These are phyloP conservation scores for Arremon brunneinucha DNA, from an alignment of 2,797 vertebrate species.

Conservation along the genomic window DNA sequence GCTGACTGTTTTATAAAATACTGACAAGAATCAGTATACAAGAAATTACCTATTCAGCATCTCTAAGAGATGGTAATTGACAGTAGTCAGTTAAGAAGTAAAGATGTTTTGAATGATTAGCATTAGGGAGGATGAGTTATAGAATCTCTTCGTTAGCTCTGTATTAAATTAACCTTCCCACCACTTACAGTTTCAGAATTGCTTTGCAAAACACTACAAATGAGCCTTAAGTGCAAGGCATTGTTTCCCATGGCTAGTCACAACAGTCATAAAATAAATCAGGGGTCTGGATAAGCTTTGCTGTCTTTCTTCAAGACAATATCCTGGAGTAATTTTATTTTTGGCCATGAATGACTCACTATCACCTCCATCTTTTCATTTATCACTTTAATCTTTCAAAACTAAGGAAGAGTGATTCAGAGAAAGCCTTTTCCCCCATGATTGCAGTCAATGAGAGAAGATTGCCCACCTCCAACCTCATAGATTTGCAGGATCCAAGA, in stretches of 20 bases:
- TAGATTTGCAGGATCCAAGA: background rate
- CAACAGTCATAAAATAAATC: slow-evolving; percentile 6
- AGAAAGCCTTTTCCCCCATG: background rate
- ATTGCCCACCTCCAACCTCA: background rate
- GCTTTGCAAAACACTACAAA: background rate
- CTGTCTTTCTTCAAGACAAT: background rate
- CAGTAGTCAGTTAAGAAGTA: slow-evolving; percentile 43
- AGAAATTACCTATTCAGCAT: slow-evolving; percentile 48
- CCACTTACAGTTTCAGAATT: background rate
- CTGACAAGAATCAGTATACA: slow-evolving; percentile 54
- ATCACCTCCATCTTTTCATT: background rate
- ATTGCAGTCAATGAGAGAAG: background rate
- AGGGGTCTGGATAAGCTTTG: background rate
- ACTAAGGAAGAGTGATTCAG: background rate
- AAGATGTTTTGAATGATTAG: slow-evolving; percentile 48
- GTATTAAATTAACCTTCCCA: slow-evolving; percentile 34
- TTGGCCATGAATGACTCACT: background rate
- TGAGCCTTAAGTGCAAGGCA: background rate
- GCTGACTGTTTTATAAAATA: slow-evolving; percentile 51
- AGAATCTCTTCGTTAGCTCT: slow-evolving; percentile 6
- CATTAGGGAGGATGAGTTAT: slow-evolving; percentile 14
- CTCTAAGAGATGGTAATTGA: slow-evolving; percentile 28
- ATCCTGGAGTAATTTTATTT: background rate
- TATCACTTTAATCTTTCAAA: background rate
- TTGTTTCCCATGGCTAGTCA: background rate